These are phyloP conservation scores for Papilio machaon DNA, from an alignment of 1,140 invertebrate species.

Conservation along the genomic window DNA sequence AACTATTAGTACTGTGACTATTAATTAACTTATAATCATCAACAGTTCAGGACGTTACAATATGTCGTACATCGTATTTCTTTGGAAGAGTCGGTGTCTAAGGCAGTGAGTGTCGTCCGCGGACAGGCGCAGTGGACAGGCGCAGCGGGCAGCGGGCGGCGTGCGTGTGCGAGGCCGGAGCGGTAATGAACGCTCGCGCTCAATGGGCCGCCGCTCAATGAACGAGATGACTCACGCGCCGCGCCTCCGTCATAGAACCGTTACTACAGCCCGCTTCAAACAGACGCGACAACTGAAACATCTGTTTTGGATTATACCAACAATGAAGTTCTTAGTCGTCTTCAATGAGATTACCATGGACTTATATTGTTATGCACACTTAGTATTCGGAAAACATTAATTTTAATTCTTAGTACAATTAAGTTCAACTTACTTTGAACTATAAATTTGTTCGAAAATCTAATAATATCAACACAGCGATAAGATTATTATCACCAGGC, in stretches of 20 bases:
- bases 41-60: not conserved
- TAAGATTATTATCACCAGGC: not conserved
- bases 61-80: conserved; percentile 8
- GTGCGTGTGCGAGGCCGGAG: conserved; percentile 70
- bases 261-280: conserved; percentile 56
- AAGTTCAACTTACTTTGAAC: not conserved
- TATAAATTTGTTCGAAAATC: not conserved
- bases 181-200: conserved; percentile 76
- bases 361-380: not conserved
- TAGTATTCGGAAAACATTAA: not conserved
- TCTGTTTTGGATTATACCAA: conserved; percentile 51
- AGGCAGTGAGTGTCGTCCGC: conserved; percentile 62
- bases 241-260: conserved; percentile 75
- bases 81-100: conserved; percentile 44
- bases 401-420: conserved; percentile 2
- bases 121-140: conserved; percentile 58
- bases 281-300: conserved; percentile 68
- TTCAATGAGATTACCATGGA: not conserved
- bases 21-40: not conserved
- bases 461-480: not conserved
- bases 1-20: conserved; percentile 46
- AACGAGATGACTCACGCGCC: conserved; percentile 78
- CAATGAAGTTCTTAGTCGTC: not conserved
- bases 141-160: conserved; percentile 41
- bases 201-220: conserved; percentile 79